These are phyloP conservation scores for Galendromus occidentalis DNA, from an alignment of 1,140 invertebrate species.

Conservation along the genomic window DNA sequence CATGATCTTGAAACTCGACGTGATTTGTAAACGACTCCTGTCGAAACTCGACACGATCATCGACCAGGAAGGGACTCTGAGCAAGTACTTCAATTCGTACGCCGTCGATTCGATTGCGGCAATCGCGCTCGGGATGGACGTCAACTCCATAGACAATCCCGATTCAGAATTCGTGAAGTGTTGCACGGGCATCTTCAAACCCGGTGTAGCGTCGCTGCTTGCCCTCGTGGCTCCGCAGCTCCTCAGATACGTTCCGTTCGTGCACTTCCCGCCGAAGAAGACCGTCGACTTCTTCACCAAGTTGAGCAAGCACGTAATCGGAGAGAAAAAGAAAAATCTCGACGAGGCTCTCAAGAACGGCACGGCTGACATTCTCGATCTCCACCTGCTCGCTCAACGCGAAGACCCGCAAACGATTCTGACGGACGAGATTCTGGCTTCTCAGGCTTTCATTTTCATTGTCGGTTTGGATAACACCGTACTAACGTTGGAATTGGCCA, in stretches of 20 bases:
- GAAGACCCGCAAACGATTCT: not conserved
- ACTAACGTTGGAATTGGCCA: not conserved
- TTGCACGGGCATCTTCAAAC: not conserved
- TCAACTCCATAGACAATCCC: not conserved
- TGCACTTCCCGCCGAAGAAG: not conserved
- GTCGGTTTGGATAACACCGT: not conserved
- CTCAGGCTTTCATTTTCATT: not conserved
- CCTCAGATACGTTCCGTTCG: not conserved
- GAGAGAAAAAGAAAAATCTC: not conserved
- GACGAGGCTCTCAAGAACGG: not conserved
- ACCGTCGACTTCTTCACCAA: not conserved
- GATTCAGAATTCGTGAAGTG: not conserved
- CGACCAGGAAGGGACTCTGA: not conserved
- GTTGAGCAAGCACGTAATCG: not conserved
- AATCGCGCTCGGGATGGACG: not conserved
- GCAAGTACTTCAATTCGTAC: not conserved
- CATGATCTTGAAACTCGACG: too few species aligned
- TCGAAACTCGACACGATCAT: too few species aligned
- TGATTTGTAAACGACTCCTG: too few species aligned
- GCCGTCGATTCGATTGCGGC: not conserved
- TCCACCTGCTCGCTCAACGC: not conserved
- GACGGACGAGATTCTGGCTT: not conserved
- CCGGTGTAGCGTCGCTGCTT: not conserved
- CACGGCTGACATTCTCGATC: not conserved
- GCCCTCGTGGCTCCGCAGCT: not conserved